Percentiles rank a stretch among this genome's conserved stretches.
phyloP scores from a whole-genome alignment of 2,113 vertebrate species.

The Tragulus kanchil region DNA sequence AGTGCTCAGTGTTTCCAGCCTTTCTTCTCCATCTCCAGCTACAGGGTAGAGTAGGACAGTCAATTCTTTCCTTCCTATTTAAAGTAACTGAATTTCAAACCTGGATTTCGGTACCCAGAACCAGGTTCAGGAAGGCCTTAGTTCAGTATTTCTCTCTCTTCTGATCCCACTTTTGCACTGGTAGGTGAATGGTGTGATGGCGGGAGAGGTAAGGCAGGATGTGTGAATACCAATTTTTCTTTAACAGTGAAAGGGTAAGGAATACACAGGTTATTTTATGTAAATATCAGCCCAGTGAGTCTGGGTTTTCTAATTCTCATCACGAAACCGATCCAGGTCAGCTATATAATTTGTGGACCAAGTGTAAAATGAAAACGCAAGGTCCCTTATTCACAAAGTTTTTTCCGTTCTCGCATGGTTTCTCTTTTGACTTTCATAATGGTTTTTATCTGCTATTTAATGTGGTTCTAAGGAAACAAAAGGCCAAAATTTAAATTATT shows the following conservation, averaged over 20 bases:
- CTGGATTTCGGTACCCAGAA: background rate
- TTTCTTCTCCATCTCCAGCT: background rate
- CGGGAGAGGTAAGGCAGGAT: background rate
- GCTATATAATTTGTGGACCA: background rate
- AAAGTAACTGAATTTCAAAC: slow-evolving; percentile 48
- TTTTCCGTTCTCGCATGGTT: background rate
- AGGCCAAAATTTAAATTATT: slow-evolving; percentile 39
- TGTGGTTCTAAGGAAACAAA: slow-evolving; percentile 29
- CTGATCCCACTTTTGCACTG: background rate
- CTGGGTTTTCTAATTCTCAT: slow-evolving; percentile 12
- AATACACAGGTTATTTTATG: background rate
- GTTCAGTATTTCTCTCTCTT: background rate
- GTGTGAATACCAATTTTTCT: slow-evolving; percentile 10
- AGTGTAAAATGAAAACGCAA: slow-evolving; percentile 11
- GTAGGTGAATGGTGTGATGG: background rate
- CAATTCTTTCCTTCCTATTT: background rate
- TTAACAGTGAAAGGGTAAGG: background rate
- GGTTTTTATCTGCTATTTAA: slow-evolving; percentile 8
- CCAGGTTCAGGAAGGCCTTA: background rate
- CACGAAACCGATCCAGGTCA: background rate
- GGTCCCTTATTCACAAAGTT: background rate
- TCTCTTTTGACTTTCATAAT: slow-evolving; percentile 11
- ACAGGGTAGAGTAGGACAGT: background rate
- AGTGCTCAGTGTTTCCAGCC: background rate
- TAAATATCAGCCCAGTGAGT: background rate